Conservation (phyloP, 1,140 invertebrate species). For the Nasonia longicornis region DNA sequence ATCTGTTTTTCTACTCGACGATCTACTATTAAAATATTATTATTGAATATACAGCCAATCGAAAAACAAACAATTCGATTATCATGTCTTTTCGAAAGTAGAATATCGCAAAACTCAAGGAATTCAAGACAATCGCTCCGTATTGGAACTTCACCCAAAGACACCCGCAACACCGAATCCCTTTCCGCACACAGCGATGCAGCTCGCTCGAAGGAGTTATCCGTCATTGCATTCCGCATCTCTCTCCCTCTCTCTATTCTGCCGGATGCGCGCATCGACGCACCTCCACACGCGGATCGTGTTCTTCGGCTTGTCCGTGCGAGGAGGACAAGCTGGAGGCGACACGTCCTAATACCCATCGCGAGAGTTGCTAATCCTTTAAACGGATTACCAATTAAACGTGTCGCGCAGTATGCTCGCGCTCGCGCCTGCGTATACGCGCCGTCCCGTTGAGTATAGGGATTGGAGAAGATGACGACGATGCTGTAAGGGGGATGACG, state of each 20-base stretch:
- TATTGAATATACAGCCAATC: too few species aligned
- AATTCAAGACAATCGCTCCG: too few species aligned
- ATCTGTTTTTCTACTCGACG: too few species aligned
- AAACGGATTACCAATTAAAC: conserved; percentile 70
- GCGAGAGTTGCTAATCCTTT: conserved; percentile 67
- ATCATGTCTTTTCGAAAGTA: too few species aligned
- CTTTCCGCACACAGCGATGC: not conserved
- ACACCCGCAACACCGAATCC: not conserved
- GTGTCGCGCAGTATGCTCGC: conserved; percentile 51
- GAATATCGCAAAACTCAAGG: too few species aligned
- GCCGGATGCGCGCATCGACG: conserved; percentile 3
- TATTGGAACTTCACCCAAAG: too few species aligned
- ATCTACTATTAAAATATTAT: too few species aligned
- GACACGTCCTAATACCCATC: conserved; percentile 64
- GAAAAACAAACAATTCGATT: too few species aligned
- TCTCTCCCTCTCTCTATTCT: not conserved
- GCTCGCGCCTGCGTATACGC: not conserved
- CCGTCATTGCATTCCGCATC: not conserved
- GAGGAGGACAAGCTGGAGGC: conserved; percentile 62
- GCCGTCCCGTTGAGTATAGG: too few species aligned
- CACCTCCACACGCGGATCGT: conserved; percentile 51
- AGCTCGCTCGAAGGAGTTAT: not conserved
- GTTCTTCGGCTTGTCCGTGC: conserved; percentile 59
- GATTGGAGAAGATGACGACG: not conserved
- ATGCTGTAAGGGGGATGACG: not conserved